Percentiles rank a stretch among this genome's conserved stretches.
Evolutionary conservation across 2,797 vertebrate genomes (phyloP).

Genomic region (Neosalanx taihuensis): DNA sequence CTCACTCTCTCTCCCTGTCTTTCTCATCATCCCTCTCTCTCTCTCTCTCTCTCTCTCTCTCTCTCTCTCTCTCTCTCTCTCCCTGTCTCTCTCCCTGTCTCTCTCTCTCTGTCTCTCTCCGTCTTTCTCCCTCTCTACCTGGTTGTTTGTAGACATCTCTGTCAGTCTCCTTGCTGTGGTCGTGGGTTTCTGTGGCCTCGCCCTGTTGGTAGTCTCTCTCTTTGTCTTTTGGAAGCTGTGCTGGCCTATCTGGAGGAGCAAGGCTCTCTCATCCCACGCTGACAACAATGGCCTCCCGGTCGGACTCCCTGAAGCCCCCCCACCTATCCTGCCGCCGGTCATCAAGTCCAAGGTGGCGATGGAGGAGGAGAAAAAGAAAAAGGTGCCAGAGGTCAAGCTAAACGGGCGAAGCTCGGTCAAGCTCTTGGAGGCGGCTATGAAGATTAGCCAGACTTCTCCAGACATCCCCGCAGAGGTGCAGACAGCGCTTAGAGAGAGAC

Average conservation of each 20-base stretch:
- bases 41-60: background rate
- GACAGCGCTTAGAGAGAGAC: slow-evolving; percentile 85
- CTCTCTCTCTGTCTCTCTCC: slow-evolving; percentile 6
- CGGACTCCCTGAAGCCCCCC: slow-evolving; percentile 72
- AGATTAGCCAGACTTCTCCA: slow-evolving; percentile 98
- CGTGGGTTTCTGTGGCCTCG: slow-evolving; percentile 98
- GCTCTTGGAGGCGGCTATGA: slow-evolving; percentile 90
- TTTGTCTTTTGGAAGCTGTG: slow-evolving; percentile 99
- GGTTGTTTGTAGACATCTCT: slow-evolving; percentile 86
- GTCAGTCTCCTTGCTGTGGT: slow-evolving; percentile 96
- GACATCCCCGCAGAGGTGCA: slow-evolving; percentile 98
- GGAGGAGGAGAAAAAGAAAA: slow-evolving; percentile 1
- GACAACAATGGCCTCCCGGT: slow-evolving; percentile 74
- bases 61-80: no score
- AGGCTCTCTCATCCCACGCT: slow-evolving; percentile 75
- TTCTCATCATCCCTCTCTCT: slow-evolving; percentile 47
- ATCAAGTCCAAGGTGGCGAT: slow-evolving; percentile 43
- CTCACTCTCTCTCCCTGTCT: slow-evolving; percentile 74
- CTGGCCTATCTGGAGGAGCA: slow-evolving; percentile 96
- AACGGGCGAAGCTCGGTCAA: slow-evolving; percentile 79
- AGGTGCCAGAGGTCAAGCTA: slow-evolving; percentile 61
- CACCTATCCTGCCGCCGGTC: slow-evolving; percentile 32
- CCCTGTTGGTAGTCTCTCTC: slow-evolving; percentile 93
- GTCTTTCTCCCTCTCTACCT: slow-evolving; percentile 8
- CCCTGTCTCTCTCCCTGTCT: slow-evolving; percentile 3